Evolutionary conservation across 2,113 vertebrate genomes (phyloP), one percentile per base, ranked within the genome.

Genomic region (Salminus brasiliensis): DNA sequence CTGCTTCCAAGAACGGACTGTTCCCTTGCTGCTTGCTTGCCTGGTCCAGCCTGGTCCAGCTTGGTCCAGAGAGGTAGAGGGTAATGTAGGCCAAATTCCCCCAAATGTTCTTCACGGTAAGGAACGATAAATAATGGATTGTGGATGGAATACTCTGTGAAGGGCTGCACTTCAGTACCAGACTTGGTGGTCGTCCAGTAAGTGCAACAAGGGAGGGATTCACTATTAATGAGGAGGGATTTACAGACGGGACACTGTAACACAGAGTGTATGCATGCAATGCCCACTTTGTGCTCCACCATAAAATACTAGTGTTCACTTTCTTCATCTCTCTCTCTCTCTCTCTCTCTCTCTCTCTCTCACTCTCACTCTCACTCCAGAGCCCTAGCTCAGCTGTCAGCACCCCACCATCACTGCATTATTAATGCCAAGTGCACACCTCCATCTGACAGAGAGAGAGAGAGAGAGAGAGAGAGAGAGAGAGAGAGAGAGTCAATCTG

Each of bases 401-500:
- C 43, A 70, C 36, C 47, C 39, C 66, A 59, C 52, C 63, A 68
- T 59, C 52, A 69, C 65, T 78, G 75, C 36, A 68, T 78, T 78
- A 69, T 69, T 78, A 69, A 78, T 78, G 65, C 34, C 47, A 39
- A 29, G 43, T 18, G 47, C 66, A 34, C 53, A 53, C 69, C 15
- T 39, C 67, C 39, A 16, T 62, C 76, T 36, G 76, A 45, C 76
- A 71, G 66, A 13, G 6, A 25, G 45, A 76, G 45, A 76, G 49
- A 53, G 63, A 55, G 47, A 47, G 32, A 76, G 63, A 76, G 63
- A 77, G 63, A 25, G 25, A 36, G 49, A 57, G 13, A 41, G 65
- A 9, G 25, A 57, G 32, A 67, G 16, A 70, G 27, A 70, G 5
- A n/a, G 21, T 3, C 4, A 15, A 62, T 29, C 7, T 16, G 1